phyloP scores from a whole-genome alignment of 2,113 vertebrate genomes.

The Crotalus horridus region DNA sequence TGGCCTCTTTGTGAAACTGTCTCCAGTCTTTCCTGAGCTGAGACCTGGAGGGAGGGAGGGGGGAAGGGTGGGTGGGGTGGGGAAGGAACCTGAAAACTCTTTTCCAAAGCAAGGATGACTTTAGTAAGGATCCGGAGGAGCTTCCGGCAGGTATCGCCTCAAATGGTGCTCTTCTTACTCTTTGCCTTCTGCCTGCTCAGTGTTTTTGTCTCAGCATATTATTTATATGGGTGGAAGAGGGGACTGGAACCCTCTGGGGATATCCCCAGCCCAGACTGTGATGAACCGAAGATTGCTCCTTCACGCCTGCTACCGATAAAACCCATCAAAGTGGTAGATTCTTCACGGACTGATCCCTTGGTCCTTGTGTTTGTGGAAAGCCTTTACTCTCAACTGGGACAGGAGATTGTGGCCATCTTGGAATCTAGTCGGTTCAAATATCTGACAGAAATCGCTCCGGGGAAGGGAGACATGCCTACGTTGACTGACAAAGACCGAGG shows the following conservation, averaged over 20 bases:
- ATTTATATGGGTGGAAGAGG: slow-evolving; percentile 95
- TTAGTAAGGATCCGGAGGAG: slow-evolving; percentile 84
- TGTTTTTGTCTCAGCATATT: slow-evolving; percentile 95
- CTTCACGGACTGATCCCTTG: slow-evolving; percentile 86
- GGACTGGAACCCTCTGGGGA: slow-evolving; percentile 89
- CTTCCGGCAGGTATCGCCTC: slow-evolving; percentile 91
- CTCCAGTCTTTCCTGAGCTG: slow-evolving; percentile 41
- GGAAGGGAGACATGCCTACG: slow-evolving; percentile 97
- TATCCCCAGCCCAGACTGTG: slow-evolving; percentile 72
- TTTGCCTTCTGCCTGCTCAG: slow-evolving; percentile 93
- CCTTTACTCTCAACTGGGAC: slow-evolving; percentile 94
- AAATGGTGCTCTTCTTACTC: slow-evolving; percentile 91
- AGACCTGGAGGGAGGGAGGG: slow-evolving; percentile 45
- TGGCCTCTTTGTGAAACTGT: slow-evolving; percentile 61
- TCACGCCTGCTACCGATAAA: slow-evolving; percentile 84
- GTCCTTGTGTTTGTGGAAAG: slow-evolving; percentile 98
- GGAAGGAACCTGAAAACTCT: slow-evolving; percentile 43
- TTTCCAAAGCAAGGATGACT: slow-evolving; percentile 73
- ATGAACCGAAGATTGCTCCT: slow-evolving; percentile 81
- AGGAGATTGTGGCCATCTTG: slow-evolving; percentile 96
- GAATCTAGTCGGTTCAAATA: slow-evolving; percentile 95
- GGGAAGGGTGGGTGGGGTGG: slow-evolving; percentile 53
- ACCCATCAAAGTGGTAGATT: slow-evolving; percentile 71
- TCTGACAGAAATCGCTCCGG: slow-evolving; percentile 91
- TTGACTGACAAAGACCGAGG: slow-evolving; percentile 91